Conservation (phyloP, 1,140 invertebrate species). For the Oncopodura yosiiana region DNA sequence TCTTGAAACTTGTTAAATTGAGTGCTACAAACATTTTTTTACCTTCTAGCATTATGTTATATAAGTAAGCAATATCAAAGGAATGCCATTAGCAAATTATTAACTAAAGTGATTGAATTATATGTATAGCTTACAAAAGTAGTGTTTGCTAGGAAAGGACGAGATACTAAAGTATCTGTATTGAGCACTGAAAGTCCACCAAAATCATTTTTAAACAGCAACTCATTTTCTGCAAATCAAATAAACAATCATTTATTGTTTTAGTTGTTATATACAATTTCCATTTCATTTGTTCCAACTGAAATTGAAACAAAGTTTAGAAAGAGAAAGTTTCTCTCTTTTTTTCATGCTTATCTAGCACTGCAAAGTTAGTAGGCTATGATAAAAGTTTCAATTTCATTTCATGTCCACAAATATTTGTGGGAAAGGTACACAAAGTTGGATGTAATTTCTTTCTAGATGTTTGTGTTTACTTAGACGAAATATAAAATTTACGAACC, state of each 20-base stretch:
- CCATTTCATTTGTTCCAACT: background rate
- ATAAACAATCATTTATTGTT: conserved; percentile 3
- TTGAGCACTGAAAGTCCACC: conserved; percentile 62
- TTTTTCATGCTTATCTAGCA: background rate
- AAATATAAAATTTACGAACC: too few species aligned
- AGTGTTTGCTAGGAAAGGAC: conserved; percentile 62
- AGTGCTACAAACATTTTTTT: too few species aligned
- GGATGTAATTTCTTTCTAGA: too few species aligned
- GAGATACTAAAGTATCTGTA: conserved; percentile 55
- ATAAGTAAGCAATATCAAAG: too few species aligned
- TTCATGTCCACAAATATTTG: background rate
- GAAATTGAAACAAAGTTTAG: background rate
- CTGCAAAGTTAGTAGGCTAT: background rate
- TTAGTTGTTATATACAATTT: background rate
- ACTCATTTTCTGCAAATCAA: conserved; percentile 54
- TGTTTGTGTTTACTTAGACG: background rate
- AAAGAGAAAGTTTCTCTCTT: background rate
- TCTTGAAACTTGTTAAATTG: too few species aligned
- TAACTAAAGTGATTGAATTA: too few species aligned
- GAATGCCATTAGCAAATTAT: too few species aligned
- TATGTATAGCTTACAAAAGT: conserved; percentile 60
- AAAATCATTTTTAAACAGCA: conserved; percentile 53
- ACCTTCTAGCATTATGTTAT: too few species aligned
- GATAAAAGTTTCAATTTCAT: background rate
- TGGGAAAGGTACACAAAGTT: background rate